Evolutionary conservation across 2,888 invertebrate genomes (phyloP), one percentile per base, ranked within the genome.

Genomic region (Epinotia demarniana): DNA sequence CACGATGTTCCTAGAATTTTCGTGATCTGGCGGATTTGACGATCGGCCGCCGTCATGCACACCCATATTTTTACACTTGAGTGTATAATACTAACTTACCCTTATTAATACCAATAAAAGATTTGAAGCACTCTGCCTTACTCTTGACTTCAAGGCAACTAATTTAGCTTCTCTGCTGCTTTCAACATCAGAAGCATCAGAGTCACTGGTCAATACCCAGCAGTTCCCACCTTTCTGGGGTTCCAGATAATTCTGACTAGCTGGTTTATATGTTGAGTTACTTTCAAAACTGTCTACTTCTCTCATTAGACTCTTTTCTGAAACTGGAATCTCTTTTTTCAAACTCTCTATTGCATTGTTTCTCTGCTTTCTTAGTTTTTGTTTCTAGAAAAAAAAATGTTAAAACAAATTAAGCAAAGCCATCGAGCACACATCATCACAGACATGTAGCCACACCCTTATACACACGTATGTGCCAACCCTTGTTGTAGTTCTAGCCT

Each of bases 111-210:
- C 91, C 8, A 95, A 90, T 33, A 97, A 90, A 69, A 97, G 85
- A 80, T 95, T 94, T 0, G 96, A 91, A 9, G 97, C 96, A 79
- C 96, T 95, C 81, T 96, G 95, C 63, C 97, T 94, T 2, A 97
- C 95, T 89, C 95, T 95, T 16, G 95, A 95, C 82, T 95, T 95
- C 55, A 94, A 85, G 11, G 92, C 91, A 75, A 92, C 86, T 46
- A 94, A 80, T 80, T 92, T 94, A n/a, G 92, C 92, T 77, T 94
- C 94, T 63, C 92, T 90, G 23, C 91, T 93, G 72, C 89, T 92
- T 83, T 96, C 96, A 0, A 95, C 89, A 86, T 96, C 96, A 0
- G 96, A 96, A 87, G 95, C 94, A 84, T 96, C 96, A 0, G 96
- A 96, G 82, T 96, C 96, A 80, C 96, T 96, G 0, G 96, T 96